Evolutionary conservation across 2,888 invertebrate species (phyloP).

Genomic region (Pachycephus smyrnensis): DNA sequence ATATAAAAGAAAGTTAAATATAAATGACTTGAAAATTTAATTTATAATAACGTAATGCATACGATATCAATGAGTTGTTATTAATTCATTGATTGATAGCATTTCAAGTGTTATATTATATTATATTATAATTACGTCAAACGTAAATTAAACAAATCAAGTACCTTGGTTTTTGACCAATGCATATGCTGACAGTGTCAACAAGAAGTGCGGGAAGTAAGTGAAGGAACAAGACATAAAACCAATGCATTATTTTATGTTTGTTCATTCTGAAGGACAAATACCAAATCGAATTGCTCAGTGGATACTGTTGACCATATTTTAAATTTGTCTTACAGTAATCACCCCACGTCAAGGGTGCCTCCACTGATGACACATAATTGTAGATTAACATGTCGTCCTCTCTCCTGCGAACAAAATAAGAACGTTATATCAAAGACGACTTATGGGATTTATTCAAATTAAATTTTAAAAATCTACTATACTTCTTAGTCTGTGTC

Average conservation of each 20-base stretch:
- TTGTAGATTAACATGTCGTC: slow-evolving; percentile 79
- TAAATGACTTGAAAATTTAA: neutral
- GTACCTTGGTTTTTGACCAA: slow-evolving; percentile 78
- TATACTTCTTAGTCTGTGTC: slow-evolving; percentile 51
- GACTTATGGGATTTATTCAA: neutral
- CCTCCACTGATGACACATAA: slow-evolving; percentile 84
- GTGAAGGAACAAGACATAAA: slow-evolving; percentile 77
- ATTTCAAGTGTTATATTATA: neutral
- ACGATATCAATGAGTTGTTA: no score
- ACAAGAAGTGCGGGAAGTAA: slow-evolving; percentile 77
- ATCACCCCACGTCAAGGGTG: slow-evolving; percentile 84
- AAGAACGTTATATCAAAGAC: neutral
- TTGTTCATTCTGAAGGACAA: slow-evolving; percentile 72
- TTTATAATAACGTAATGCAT: neutral
- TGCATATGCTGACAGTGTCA: slow-evolving; percentile 73
- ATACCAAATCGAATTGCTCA: slow-evolving; percentile 72
- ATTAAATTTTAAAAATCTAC: neutral
- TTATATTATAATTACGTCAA: no score
- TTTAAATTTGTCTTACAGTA: slow-evolving; percentile 71
- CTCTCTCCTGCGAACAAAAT: slow-evolving; percentile 45
- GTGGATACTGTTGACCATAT: slow-evolving; percentile 69
- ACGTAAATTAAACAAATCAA: slow-evolving; percentile 28
- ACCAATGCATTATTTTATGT: slow-evolving; percentile 68
- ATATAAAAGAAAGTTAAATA: slow-evolving; percentile 9
- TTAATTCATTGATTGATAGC: neutral